These are phyloP conservation scores for Ophiodon elongatus DNA, from an alignment of 2,113 vertebrate species.

Conservation along the genomic window DNA sequence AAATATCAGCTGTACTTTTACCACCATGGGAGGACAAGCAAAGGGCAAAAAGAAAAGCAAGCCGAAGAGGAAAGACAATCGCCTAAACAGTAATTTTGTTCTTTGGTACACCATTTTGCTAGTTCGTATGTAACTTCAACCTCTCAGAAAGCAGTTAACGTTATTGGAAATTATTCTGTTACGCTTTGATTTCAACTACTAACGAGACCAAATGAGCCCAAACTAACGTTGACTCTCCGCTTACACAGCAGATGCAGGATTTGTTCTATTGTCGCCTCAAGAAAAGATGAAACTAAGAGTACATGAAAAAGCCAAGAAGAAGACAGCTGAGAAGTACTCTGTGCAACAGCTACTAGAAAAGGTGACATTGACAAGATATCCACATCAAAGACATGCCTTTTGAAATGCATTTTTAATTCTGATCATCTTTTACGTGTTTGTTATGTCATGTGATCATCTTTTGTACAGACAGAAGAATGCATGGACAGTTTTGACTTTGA, in stretches of 20 bases:
- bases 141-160: background rate
- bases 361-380: slow-evolving; percentile 57
- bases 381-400: background rate
- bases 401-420: background rate
- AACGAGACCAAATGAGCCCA: background rate
- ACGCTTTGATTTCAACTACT: background rate
- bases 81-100: slow-evolving; percentile 66
- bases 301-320: slow-evolving; percentile 87
- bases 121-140: background rate
- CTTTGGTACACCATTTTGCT: background rate
- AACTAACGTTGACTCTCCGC: background rate
- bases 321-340: slow-evolving; percentile 85
- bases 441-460: slow-evolving; percentile 17
- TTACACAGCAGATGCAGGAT: slow-evolving; percentile 54
- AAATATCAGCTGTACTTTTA: background rate
- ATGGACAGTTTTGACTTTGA: slow-evolving; percentile 88
- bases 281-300: slow-evolving; percentile 85
- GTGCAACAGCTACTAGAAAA: slow-evolving; percentile 84
- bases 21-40: slow-evolving; percentile 84
- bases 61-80: slow-evolving; percentile 78
- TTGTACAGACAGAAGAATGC: slow-evolving; percentile 83
- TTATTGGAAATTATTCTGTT: background rate
- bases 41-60: slow-evolving; percentile 85
- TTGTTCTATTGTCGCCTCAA: slow-evolving; percentile 78
- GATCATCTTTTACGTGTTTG: background rate